These are phyloP conservation scores for Syrmaticus mikado DNA, from an alignment of 2,113 vertebrate genomes.

Conservation along the genomic window DNA sequence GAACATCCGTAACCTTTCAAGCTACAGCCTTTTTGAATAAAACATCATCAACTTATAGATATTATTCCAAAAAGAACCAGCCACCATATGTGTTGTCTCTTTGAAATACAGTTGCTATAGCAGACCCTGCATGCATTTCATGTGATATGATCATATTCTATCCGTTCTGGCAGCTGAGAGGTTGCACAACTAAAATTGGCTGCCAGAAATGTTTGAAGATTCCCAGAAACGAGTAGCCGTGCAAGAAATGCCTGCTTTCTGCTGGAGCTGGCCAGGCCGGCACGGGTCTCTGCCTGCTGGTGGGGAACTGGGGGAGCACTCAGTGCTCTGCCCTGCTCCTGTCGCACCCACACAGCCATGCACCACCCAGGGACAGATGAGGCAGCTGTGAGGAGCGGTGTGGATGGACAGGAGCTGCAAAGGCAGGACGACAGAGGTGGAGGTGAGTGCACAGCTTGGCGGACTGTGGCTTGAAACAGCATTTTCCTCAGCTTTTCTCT, in stretches of 20 bases:
- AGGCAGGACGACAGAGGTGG: background rate
- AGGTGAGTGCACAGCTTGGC: background rate
- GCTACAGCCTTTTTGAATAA: conserved; percentile 75
- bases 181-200: conserved; percentile 71
- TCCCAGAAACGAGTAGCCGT: conserved; percentile 65
- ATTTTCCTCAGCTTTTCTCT: background rate
- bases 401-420: background rate
- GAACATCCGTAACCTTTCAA: conserved; percentile 76
- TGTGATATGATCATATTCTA: conserved; percentile 74
- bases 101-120: conserved; percentile 75
- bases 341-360: background rate
- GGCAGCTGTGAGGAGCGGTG: background rate
- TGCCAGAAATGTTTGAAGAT: conserved; percentile 72
- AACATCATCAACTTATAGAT: conserved; percentile 75
- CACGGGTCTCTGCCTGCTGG: background rate
- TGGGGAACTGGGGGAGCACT: background rate
- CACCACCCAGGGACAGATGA: background rate
- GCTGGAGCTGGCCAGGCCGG: rapidly evolving
- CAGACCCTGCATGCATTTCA: conserved; percentile 74
- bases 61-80: conserved; percentile 77
- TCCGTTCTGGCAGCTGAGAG: conserved; percentile 73
- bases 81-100: conserved; percentile 74
- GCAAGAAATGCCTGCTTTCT: conserved; percentile 39
- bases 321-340: background rate
- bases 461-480: background rate